These are phyloP conservation scores for Cosmia pyralina DNA, from an alignment of 2,888 invertebrate genomes.

Conservation along the genomic window DNA sequence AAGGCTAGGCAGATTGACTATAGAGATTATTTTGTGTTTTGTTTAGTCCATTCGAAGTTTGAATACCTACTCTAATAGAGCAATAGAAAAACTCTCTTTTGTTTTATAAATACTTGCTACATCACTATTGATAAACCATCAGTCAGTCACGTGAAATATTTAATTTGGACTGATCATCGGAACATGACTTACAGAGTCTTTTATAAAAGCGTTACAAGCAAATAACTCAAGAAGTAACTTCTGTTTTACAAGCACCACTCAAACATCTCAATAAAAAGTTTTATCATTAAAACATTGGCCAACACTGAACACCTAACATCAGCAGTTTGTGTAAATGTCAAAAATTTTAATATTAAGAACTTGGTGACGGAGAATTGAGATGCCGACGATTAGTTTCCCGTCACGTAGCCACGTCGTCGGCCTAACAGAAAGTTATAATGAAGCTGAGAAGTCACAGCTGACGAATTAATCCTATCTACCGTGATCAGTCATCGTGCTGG, in stretches of 20 bases:
- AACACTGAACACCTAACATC: slow-evolving; percentile 30
- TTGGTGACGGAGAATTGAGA: slow-evolving; percentile 49
- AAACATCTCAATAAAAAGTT: slow-evolving; percentile 61
- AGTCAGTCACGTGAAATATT: neutral
- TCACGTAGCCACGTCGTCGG: slow-evolving; percentile 52
- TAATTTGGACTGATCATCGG: neutral
- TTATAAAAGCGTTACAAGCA: slow-evolving; percentile 27
- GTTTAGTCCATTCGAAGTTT: neutral
- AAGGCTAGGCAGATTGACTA: too few species aligned
- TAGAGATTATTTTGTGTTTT: too few species aligned
- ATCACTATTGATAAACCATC: neutral
- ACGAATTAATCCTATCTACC: slow-evolving; percentile 51
- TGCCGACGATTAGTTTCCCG: slow-evolving; percentile 54
- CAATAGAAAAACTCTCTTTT: neutral
- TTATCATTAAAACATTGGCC: slow-evolving; percentile 60
- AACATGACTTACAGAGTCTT: slow-evolving; percentile 6
- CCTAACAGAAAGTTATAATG: slow-evolving; percentile 64
- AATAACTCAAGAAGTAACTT: slow-evolving; percentile 38
- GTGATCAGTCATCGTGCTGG: slow-evolving; percentile 52
- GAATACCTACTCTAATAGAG: neutral
- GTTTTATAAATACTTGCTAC: neutral
- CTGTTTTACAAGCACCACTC: slow-evolving; percentile 51
- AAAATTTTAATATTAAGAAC: slow-evolving; percentile 46
- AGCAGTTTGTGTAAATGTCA: slow-evolving; percentile 50
- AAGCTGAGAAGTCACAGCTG: slow-evolving; percentile 58